phyloP scores from a whole-genome alignment of 2,888 invertebrate genomes.

The Leptura quadrifasciata region DNA sequence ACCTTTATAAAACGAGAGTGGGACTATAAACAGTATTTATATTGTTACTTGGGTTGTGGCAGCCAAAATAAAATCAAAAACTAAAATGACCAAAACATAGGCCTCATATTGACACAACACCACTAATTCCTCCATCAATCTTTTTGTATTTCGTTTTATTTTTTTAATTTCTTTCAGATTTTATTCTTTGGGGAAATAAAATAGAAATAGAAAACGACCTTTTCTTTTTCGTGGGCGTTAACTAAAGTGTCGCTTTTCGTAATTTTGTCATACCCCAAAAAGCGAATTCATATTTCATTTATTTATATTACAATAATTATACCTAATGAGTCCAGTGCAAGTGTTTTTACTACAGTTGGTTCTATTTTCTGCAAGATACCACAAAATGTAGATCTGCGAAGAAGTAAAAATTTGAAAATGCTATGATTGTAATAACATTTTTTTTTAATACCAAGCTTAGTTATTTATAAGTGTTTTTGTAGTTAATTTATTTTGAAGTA shows the following conservation, averaged over 20 bases:
- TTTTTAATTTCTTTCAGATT: constrained; percentile 11
- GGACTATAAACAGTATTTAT: too few species aligned
- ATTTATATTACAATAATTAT: too few species aligned
- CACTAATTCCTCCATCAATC: too few species aligned
- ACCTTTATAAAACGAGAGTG: too few species aligned
- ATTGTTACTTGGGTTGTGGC: too few species aligned
- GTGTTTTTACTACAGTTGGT: neutral
- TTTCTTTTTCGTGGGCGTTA: neutral
- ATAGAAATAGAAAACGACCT: neutral
- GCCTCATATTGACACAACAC: too few species aligned
- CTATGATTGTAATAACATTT: neutral
- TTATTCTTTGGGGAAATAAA: neutral
- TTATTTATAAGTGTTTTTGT: neutral
- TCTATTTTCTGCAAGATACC: neutral
- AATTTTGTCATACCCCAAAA: neutral
- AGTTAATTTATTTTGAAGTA: neutral
- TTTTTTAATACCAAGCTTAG: neutral
- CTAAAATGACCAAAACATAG: too few species aligned
- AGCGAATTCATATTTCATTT: neutral
- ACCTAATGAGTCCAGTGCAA: too few species aligned
- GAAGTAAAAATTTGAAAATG: neutral
- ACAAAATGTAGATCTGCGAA: neutral
- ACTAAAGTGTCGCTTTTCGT: neutral
- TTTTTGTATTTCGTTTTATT: neutral
- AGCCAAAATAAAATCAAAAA: too few species aligned